Evolutionary conservation across 1,140 invertebrate species (phyloP).

Genomic region (Bilobella aurantiaca): DNA sequence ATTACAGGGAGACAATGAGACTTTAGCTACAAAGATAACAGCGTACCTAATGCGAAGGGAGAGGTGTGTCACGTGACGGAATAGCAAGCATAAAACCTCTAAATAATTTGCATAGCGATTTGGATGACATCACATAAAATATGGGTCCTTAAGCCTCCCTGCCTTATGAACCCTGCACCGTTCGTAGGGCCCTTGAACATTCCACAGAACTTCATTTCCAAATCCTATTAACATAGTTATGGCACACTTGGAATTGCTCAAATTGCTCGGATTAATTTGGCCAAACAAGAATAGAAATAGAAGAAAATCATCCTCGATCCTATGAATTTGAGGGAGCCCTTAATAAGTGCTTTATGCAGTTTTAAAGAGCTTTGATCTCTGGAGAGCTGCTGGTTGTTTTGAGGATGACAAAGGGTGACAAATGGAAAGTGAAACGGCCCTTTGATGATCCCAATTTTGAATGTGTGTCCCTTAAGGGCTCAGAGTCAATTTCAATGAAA

Average conservation of each 20-base stretch:
- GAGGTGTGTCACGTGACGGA: no score
- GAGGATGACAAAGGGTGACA: slow-evolving; percentile 1
- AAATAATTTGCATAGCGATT: slow-evolving; percentile 1
- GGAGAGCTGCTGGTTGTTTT: no score
- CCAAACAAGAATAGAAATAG: no score
- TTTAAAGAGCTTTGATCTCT: background rate
- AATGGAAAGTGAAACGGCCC: background rate
- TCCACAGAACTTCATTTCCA: background rate
- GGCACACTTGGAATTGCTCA: background rate
- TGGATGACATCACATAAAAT: slow-evolving; percentile 8
- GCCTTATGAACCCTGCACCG: no score
- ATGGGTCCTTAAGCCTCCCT: background rate
- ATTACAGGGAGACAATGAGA: no score
- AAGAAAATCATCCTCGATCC: no score
- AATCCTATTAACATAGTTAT: slow-evolving; percentile 1
- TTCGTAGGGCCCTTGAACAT: no score
- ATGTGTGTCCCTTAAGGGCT: background rate
- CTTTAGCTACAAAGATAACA: no score
- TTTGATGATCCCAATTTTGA: background rate
- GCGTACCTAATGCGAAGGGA: no score
- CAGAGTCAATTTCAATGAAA: no score
- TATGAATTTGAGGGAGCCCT: no score
- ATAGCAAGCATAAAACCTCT: slow-evolving; percentile 3
- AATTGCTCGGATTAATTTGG: background rate
- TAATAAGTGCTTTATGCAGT: background rate